Evolutionary conservation across 2,113 vertebrate species (phyloP).

Genomic region (Haemorhous mexicanus): DNA sequence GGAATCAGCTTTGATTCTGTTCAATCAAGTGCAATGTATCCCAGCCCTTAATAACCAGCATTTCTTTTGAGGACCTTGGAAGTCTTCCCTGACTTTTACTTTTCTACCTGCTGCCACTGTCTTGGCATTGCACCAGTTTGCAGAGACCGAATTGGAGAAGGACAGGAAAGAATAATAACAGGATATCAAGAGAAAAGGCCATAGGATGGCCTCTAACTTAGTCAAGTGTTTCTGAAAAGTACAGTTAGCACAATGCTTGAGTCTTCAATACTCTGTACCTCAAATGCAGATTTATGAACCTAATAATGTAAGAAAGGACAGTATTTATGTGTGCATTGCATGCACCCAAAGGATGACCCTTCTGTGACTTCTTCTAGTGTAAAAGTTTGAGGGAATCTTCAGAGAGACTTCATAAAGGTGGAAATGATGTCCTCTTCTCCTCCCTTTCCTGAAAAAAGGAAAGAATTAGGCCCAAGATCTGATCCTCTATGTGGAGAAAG

Average conservation of each 20-base stretch:
- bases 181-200: background rate
- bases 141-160: background rate
- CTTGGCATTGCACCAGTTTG: background rate
- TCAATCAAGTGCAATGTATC: background rate
- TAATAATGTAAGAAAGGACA: background rate
- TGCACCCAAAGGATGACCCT: background rate
- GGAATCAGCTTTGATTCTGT: conserved; percentile 20
- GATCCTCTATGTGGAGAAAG: background rate
- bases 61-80: background rate
- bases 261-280: background rate
- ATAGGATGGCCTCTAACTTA: background rate
- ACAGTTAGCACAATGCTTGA: background rate
- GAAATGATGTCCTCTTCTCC: background rate
- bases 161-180: background rate
- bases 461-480: background rate
- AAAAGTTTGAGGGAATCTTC: background rate
- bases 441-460: background rate
- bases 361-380: background rate
- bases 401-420: background rate
- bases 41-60: background rate
- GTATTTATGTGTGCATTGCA: rapidly evolving
- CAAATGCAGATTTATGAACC: background rate
- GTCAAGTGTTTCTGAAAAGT: background rate
- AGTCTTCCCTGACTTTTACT: background rate
- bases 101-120: background rate